Base-by-base conservation (phyloP, 2,888 invertebrate species). In the Dynastes maya region DNA sequence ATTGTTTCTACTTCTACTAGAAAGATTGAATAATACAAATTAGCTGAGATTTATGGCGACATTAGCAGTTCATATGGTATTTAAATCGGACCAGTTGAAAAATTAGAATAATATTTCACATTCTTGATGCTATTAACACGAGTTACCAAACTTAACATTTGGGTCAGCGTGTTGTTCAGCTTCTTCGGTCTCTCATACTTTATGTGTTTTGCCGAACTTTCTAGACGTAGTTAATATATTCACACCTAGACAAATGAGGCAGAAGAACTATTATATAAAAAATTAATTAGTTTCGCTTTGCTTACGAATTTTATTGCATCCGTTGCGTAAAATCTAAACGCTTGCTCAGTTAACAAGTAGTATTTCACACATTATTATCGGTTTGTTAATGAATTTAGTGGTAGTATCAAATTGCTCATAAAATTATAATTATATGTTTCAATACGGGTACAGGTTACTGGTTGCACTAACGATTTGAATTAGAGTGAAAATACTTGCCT, bases 281-380 rank as follows among this genome's bases (percentile, higher is more conserved):
- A 22, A 49, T 49, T 22, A 58, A 71, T 37, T 71, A 55, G n/a
- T 55, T 55, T 71, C 53, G 53, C 6, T 55, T 71, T 16, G 71
- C 53, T 71, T 29, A 71, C 37, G 71, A 55, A 22, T 71, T 71
- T 71, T 58, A 71, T 71, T 67, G 16, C 32, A n/a, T 55, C 37
- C 9, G 71, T 71, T 71, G 71, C 71, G 71, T 32, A 71, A 71
- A 71, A 1, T 58, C 55, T 22, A 16, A 58, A 2, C 16, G 22
- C 1, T 13, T 27, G 22, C 29, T 49, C 1, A 29, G 9, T 29
- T 51, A 51, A 27, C 37, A 64, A 37, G 37, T 64, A 64, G 64
- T 37, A 16, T 64, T 64, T 64, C 64, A 64, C 64, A 64, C 64
- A 64, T 37, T 64, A 37, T 37, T 8, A 40, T 40, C 32, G 13